Percentiles rank a stretch among this genome's conserved stretches.
These are phyloP conservation scores for Acipenser ruthenus DNA, from an alignment of 2,797 vertebrate species.

Conservation along the genomic window DNA sequence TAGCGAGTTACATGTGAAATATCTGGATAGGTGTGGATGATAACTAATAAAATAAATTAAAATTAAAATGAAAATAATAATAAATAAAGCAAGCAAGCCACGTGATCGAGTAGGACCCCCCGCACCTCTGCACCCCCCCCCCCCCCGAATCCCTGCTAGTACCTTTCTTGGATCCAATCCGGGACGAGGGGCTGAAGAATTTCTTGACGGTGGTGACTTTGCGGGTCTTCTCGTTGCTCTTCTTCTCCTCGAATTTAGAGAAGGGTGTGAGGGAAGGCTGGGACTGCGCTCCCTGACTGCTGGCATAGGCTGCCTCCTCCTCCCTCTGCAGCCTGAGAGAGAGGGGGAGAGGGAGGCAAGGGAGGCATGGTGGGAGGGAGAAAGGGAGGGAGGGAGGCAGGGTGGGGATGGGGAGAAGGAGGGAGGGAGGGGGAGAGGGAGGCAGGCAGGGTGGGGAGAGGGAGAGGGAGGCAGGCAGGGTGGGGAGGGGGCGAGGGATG, in stretches of 20 bases:
- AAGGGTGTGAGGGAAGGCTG: slow-evolving; percentile 75
- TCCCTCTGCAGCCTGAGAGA: slow-evolving; percentile 81
- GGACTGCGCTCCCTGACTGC: slow-evolving; percentile 70
- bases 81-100: neutral
- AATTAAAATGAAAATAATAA: neutral
- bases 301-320: slow-evolving; percentile 90
- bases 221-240: slow-evolving; percentile 90
- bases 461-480: too few relatives aligned
- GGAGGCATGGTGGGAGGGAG: too few relatives aligned
- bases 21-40: too few relatives aligned
- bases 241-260: slow-evolving; percentile 97
- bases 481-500: too few relatives aligned
- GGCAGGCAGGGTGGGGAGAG: too few relatives aligned
- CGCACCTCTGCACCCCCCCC: too few relatives aligned
- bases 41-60: neutral
- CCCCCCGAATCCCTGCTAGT: slow-evolving; percentile 5
- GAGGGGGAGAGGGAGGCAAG: neutral
- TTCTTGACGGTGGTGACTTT: slow-evolving; percentile 97
- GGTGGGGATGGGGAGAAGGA: too few relatives aligned
- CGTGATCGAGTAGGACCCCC: neutral
- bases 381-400: too few relatives aligned
- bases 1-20: too few relatives aligned
- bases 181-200: slow-evolving; percentile 94
- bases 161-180: slow-evolving; percentile 85
- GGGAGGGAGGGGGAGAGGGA: too few relatives aligned